Base-by-base conservation (phyloP, 2,113 vertebrate species). In the Cryptotis parvus region DNA sequence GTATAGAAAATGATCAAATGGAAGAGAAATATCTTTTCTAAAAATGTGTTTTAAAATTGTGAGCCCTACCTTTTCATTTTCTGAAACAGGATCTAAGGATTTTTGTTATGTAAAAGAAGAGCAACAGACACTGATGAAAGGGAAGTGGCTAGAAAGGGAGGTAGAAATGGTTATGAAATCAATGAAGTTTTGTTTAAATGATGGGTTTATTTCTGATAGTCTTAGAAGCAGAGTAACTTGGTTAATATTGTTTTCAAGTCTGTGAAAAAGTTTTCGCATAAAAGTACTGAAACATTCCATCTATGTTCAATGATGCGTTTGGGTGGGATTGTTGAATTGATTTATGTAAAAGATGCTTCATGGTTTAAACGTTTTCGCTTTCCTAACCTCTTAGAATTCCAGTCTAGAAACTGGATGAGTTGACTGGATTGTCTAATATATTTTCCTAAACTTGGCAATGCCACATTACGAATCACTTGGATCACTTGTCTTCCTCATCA, bases 31-130 rank as follows among this genome's bases (percentile, higher is more conserved):
- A 41, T 65, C 20, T 86, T 84, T 89, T 89, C 31, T 70, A 85
- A 85, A 87, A 88, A 74, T 11, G 29, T 55, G 45, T 81, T 82
- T 91, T 68, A 61, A 84, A 74, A 95, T 18, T 24, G n/a, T 87
- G 31, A 89, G 37, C 4, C 37, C 11, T n/a, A n/a, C 22, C 27
- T 94, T 80, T 89, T 80, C 26, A 49, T 77, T 70, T 26, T 72
- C 37, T 68, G n/a, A 89, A 75, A 78, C 37, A 78, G 72, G 20
- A 55, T 89, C 39, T 58, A 27, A 20, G 41, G 35, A 73, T 29
- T 33, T 92, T 78, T 52, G 18, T 55, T 94, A 76, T 84, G 35
- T 80, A 24, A 73, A 92, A 58, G 49, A 74, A 89, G 84, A 92
- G 83, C 35, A 75, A 33, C 29, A 43, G 66, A 69, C n/a, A 26